Evolutionary conservation across 2,113 vertebrate species (phyloP), one percentile per base, ranked within the genome.

Genomic region (Phyllostomus hastatus): DNA sequence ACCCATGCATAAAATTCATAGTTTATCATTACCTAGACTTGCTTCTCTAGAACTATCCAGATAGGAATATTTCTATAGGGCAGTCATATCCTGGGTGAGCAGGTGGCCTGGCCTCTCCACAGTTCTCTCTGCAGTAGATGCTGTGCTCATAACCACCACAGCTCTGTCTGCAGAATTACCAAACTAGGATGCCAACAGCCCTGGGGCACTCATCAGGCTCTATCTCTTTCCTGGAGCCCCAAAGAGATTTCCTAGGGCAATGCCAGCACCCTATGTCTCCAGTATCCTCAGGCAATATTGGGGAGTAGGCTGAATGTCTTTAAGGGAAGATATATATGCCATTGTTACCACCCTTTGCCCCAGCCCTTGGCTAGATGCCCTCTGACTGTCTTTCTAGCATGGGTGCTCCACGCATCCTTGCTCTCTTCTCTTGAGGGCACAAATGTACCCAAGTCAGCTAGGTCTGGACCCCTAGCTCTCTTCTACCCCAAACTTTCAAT

Each of bases 1-100:
- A 88, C 96, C 97, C 96, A 97, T 97, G 95, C 97, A 97, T 97
- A 97, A 97, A 98, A 97, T 97, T 97, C 97, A 97, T 95, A 97
- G 97, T 97, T 97, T 97, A 98, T 97, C 94, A 97, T 97, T 96
- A 97, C 57, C 93, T 88, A 96, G 96, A 96, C 94, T 96, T 96
- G 86, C 88, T 97, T 97, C 94, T 97, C 96, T 88, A 95, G 93
- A 96, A 93, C 95, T 91, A 96, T 84, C 94, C 97, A 96, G 95
- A 98, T 95, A 95, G 95, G 94, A 95, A 88, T 97, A 97, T 96
- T 97, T 96, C 94, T 97, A 83, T 67, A 76, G 73, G 93, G 92
- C 95, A 97, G 94, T 79, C 83, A 35, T 78, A 80, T 70, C 64
- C 83, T 94, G 54, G 91, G 86, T 91, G 79, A 96, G 79, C 69